Percentiles rank a stretch among this genome's conserved stretches.
These are phyloP conservation scores for Tetropium fuscum DNA, from an alignment of 2,888 invertebrate species.

Conservation along the genomic window DNA sequence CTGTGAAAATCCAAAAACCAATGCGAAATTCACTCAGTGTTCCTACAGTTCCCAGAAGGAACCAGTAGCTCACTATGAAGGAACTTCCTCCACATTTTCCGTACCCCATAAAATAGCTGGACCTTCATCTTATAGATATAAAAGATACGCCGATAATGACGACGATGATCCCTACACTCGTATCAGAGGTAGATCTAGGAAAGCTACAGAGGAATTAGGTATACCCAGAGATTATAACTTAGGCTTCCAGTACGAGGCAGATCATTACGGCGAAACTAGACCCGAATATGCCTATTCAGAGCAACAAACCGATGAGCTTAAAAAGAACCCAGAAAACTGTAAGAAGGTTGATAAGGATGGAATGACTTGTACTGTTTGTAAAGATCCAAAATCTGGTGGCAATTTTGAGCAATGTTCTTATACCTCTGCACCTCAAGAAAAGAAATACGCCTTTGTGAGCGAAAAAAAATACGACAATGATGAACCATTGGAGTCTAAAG, in stretches of 20 bases:
- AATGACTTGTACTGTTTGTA: constrained; percentile 80
- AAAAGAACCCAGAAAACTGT: constrained; percentile 74
- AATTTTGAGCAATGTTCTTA: constrained; percentile 86
- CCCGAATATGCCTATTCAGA: constrained; percentile 69
- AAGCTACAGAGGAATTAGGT: constrained; percentile 67
- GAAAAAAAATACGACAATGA: constrained; percentile 74
- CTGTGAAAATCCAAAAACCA: constrained; percentile 69
- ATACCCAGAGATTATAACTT: constrained; percentile 67
- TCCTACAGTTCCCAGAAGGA: constrained; percentile 69
- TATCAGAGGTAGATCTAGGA: constrained; percentile 63
- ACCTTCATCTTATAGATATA: constrained; percentile 59
- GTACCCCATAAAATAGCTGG: constrained; percentile 46
- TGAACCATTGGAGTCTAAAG: constrained; percentile 65
- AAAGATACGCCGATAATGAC: constrained; percentile 62
- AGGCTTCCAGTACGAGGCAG: constrained; percentile 57
- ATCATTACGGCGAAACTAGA: constrained; percentile 37
- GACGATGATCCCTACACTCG: constrained; percentile 68
- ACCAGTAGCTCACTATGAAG: constrained; percentile 62
- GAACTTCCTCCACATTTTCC: constrained; percentile 58
- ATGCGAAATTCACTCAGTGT: constrained; percentile 71
- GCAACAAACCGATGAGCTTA: constrained; percentile 71
- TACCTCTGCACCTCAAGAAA: constrained; percentile 78
- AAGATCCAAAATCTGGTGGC: constrained; percentile 79
- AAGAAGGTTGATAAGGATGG: constrained; percentile 74
- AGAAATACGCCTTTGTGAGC: constrained; percentile 76